These are phyloP conservation scores for Digitonthophagus gazella DNA, from an alignment of 2,888 invertebrate genomes.

Conservation along the genomic window DNA sequence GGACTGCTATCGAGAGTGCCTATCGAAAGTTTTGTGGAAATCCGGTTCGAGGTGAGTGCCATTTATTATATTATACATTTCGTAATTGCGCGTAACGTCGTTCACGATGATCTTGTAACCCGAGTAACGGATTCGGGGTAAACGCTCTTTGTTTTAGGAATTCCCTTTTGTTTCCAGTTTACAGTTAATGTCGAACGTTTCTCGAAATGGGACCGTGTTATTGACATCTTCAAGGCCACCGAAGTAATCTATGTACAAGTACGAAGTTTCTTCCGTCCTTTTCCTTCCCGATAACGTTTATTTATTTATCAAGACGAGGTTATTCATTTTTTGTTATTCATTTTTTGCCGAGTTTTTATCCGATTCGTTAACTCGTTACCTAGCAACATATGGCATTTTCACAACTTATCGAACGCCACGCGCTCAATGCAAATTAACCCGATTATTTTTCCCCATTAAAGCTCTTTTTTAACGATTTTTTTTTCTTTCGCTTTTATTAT, in stretches of 20 bases:
- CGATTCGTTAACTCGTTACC: background rate
- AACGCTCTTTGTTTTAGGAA: background rate
- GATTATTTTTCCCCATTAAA: background rate
- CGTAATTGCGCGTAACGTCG: background rate
- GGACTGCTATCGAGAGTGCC: background rate
- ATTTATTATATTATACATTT: background rate
- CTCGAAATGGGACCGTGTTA: background rate
- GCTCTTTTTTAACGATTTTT: background rate
- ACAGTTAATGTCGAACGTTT: background rate
- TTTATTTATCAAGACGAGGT: background rate
- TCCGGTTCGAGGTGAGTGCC: background rate
- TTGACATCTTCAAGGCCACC: background rate
- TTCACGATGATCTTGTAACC: background rate
- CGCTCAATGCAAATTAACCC: background rate
- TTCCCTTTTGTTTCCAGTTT: background rate
- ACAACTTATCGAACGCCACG: background rate
- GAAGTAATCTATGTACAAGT: background rate
- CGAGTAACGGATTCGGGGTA: background rate
- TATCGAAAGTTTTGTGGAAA: background rate
- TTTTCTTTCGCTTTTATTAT: background rate
- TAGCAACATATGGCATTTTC: background rate
- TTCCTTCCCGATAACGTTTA: background rate
- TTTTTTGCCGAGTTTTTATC: background rate
- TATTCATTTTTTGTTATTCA: background rate
- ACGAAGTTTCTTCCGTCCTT: background rate